Conservation (phyloP, 2,888 invertebrate genomes). For the Anticlea derivata region DNA sequence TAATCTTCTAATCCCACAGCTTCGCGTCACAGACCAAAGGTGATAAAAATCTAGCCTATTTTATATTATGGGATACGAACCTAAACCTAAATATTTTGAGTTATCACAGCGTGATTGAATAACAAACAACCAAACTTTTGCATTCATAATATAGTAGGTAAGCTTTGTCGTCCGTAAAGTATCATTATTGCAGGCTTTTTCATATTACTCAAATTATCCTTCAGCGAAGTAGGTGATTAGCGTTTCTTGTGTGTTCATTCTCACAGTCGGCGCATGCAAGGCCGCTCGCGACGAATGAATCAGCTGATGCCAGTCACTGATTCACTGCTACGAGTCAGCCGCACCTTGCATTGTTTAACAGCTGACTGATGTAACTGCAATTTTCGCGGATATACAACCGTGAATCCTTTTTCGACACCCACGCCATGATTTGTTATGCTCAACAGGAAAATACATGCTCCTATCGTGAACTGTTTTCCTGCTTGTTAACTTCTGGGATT, state of each 20-base stretch:
- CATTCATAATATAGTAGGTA: neutral
- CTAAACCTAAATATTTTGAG: too few species aligned
- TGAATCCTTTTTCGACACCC: slow-evolving; percentile 34
- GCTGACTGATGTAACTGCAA: slow-evolving; percentile 50
- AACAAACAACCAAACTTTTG: neutral
- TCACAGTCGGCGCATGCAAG: slow-evolving; percentile 65
- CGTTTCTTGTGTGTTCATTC: slow-evolving; percentile 58
- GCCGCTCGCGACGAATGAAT: slow-evolving; percentile 66
- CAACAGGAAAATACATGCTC: slow-evolving; percentile 29
- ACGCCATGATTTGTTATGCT: slow-evolving; percentile 32
- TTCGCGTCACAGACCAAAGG: neutral
- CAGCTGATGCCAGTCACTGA: slow-evolving; percentile 70
- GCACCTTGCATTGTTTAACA: slow-evolving; percentile 61
- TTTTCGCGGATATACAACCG: slow-evolving; percentile 40
- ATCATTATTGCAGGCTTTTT: slow-evolving; percentile 17
- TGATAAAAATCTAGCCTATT: neutral
- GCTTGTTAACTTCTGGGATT: slow-evolving; percentile 26
- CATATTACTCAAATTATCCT: slow-evolving; percentile 43
- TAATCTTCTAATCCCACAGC: neutral
- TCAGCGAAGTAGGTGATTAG: slow-evolving; percentile 54
- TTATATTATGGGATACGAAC: neutral
- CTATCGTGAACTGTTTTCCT: slow-evolving; percentile 21
- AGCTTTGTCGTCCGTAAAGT: slow-evolving; percentile 3
- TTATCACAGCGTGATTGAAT: neutral
- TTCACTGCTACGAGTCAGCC: slow-evolving; percentile 57